phyloP scores from a whole-genome alignment of 2,113 vertebrate genomes.

The Pluvianellus socialis region DNA sequence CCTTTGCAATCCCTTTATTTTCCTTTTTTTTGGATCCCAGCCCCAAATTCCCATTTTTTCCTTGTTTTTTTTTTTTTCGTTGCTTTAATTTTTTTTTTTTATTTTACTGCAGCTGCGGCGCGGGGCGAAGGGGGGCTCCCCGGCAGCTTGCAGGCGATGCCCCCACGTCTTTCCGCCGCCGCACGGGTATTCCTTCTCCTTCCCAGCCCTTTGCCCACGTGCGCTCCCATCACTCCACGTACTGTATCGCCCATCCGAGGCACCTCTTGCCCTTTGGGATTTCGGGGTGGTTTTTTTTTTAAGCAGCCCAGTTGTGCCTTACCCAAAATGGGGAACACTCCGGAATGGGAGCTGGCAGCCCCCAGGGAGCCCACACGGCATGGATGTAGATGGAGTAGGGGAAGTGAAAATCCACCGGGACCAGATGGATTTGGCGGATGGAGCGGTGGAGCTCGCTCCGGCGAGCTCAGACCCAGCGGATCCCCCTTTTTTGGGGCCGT shows the following conservation, averaged over 20 bases:
- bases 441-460: background rate
- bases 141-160: no score
- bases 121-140: no score
- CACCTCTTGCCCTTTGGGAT: background rate
- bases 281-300: background rate
- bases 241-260: background rate
- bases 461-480: background rate
- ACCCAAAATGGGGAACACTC: background rate
- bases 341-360: background rate
- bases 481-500: background rate
- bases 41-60: no score
- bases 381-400: background rate
- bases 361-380: accelerated
- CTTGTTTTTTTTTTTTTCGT: no score
- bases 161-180: no score
- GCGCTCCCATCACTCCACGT: background rate
- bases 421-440: background rate
- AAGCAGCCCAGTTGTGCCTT: slow-evolving; percentile 28
- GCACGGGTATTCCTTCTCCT: no score
- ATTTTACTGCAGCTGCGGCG: no score
- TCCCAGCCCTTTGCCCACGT: no score
- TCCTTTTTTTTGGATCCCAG: no score
- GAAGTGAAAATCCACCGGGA: background rate
- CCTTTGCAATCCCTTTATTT: no score
- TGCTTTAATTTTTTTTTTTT: no score